Percentiles rank a stretch among this genome's conserved stretches.
Evolutionary conservation across 2,888 invertebrate genomes (phyloP).

Genomic region (Limenitis camilla): DNA sequence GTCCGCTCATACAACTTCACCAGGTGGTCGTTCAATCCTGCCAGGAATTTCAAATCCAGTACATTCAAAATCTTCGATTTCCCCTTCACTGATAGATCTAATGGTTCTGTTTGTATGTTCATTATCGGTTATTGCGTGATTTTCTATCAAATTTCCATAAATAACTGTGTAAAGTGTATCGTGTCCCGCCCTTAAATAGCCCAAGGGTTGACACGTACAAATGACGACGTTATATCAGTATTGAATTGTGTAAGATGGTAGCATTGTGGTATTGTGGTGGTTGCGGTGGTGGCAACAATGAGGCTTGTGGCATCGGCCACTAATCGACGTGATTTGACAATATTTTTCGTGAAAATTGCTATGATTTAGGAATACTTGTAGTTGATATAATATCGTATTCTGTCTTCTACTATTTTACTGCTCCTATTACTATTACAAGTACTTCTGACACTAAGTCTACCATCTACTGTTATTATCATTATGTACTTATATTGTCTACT

Average conservation of each 20-base stretch:
- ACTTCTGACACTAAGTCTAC: too few relatives aligned
- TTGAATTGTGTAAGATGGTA: constrained; percentile 59
- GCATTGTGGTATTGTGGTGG: constrained; percentile 17
- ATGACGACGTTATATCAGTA: constrained; percentile 49
- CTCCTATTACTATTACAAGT: too few relatives aligned
- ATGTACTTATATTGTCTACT: too few relatives aligned
- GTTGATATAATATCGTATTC: background rate
- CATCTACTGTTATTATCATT: too few relatives aligned
- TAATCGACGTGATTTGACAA: constrained; percentile 71
- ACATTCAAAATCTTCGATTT: constrained; percentile 44
- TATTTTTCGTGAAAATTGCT: constrained; percentile 38
- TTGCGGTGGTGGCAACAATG: constrained; percentile 51
- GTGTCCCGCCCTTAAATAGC: constrained; percentile 55
- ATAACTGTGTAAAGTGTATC: constrained; percentile 49
- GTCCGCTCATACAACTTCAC: constrained; percentile 59
- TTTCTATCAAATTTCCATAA: constrained; percentile 45
- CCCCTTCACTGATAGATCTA: constrained; percentile 54
- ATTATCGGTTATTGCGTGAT: constrained; percentile 33
- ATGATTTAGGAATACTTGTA: constrained; percentile 21
- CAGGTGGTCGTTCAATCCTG: constrained; percentile 58
- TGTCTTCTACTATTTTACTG: too few relatives aligned
- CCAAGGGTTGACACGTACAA: constrained; percentile 47
- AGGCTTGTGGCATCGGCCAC: constrained; percentile 61
- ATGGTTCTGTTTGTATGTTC: constrained; percentile 58
- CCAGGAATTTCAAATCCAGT: constrained; percentile 57